A percentile compares a stretch with the other conserved stretches of the same genome.
Conservation (phyloP, 2,888 invertebrate genomes). For the Agrotis segetum region DNA sequence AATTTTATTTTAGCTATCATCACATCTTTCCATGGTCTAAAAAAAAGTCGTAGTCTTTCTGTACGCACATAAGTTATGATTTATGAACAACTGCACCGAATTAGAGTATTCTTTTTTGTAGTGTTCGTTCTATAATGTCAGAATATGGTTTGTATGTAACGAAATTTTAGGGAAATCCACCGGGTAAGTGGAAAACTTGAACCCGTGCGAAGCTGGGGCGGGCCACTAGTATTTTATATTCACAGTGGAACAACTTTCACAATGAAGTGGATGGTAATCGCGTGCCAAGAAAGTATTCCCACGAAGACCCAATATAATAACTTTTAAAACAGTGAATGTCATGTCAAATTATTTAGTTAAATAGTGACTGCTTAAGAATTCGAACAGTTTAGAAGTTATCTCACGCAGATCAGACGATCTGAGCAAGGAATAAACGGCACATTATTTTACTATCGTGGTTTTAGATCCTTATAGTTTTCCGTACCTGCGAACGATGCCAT, state of each 20-base stretch:
- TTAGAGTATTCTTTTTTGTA: too few species aligned
- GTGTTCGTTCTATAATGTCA: too few species aligned
- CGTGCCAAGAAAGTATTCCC: conserved; percentile 73
- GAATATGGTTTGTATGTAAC: too few species aligned
- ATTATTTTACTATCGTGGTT: conserved; percentile 26
- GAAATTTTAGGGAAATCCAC: too few species aligned
- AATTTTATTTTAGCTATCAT: conserved; percentile 35
- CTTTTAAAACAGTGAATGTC: conserved; percentile 54
- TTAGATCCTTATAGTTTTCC: conserved; percentile 22
- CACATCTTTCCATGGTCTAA: conserved; percentile 1
- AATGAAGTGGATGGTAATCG: conserved; percentile 69
- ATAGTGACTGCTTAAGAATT: conserved; percentile 47
- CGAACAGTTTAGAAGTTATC: conserved; percentile 47
- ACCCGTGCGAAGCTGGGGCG: too few species aligned
- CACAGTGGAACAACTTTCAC: conserved; percentile 69
- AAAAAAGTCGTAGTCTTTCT: too few species aligned
- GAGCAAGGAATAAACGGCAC: conserved; percentile 26
- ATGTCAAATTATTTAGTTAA: conserved; percentile 53
- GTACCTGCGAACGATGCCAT: conserved; percentile 15
- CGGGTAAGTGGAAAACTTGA: too few species aligned
- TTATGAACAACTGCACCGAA: too few species aligned
- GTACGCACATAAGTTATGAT: too few species aligned
- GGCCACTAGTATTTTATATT: conserved; percentile 43
- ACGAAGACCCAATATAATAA: conserved; percentile 63
- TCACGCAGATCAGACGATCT: conserved; percentile 41